Evolutionary conservation across 2,888 invertebrate genomes (phyloP).

Genomic region (Brachyopa scutellaris): DNA sequence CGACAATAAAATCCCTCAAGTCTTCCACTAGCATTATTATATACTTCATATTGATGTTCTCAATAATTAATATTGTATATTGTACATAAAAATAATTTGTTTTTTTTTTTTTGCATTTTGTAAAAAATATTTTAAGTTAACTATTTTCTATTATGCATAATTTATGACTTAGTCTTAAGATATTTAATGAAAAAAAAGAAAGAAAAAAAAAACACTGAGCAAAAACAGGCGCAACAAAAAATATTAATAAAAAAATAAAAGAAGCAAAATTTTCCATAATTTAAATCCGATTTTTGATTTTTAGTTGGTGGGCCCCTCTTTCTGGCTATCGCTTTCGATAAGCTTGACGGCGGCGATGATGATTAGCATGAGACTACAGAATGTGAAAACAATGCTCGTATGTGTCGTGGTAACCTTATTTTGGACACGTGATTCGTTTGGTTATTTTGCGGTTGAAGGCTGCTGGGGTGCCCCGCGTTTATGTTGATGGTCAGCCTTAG

Average conservation of each 20-base stretch:
- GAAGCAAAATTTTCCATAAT: constrained; percentile 25
- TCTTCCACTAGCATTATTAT: constrained; percentile 66
- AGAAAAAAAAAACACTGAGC: constrained; percentile 5
- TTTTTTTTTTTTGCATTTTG: background rate
- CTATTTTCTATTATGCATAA: constrained; percentile 56
- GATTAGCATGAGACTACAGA: constrained; percentile 16
- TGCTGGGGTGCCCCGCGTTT: constrained; percentile 35
- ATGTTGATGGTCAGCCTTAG: constrained; percentile 60
- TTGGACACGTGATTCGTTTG: constrained; percentile 63
- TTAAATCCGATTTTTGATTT: constrained; percentile 12
- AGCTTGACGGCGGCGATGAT: constrained; percentile 3
- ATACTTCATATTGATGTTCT: constrained; percentile 64
- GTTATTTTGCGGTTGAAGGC: constrained; percentile 46
- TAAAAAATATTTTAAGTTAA: constrained; percentile 40
- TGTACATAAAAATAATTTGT: constrained; percentile 30
- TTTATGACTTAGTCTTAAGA: constrained; percentile 60
- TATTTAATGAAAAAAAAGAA: constrained; percentile 57
- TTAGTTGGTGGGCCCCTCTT: background rate
- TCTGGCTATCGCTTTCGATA: background rate
- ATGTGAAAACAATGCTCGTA: constrained; percentile 17
- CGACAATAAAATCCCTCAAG: constrained; percentile 66
- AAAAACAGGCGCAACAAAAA: background rate
- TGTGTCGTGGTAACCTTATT: constrained; percentile 56
- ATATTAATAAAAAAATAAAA: constrained; percentile 26
- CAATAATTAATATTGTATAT: constrained; percentile 56